Conservation (phyloP, 2,113 vertebrate genomes). For the Malurus cyaneus region DNA sequence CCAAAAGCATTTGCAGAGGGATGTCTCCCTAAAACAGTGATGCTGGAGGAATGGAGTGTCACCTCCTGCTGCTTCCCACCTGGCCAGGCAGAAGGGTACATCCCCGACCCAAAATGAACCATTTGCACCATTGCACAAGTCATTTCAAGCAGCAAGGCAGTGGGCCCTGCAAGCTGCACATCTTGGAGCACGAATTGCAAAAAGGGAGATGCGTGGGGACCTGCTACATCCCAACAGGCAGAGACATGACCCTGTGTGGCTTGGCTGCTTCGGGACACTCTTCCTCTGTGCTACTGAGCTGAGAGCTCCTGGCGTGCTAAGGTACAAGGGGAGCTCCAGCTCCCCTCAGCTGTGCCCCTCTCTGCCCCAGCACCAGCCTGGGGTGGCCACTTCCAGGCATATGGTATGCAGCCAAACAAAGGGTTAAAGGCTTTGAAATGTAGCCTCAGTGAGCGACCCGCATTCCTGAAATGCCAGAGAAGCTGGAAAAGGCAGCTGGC, state of each 20-base stretch:
- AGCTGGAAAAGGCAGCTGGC: constrained; percentile 38
- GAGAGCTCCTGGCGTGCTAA: not conserved
- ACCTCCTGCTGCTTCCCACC: not conserved
- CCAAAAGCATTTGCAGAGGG: not conserved
- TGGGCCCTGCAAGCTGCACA: not conserved
- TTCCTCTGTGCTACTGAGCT: not conserved
- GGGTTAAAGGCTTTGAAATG: constrained; percentile 36
- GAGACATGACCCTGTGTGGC: not conserved
- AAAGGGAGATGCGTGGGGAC: accelerated
- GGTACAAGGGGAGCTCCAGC: not conserved
- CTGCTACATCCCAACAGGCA: accelerated
- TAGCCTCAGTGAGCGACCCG: not conserved
- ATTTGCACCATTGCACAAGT: not conserved
- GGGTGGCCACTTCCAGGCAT: not conserved
- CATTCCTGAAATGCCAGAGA: constrained; percentile 53
- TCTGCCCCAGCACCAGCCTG: not conserved
- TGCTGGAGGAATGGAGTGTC: not conserved
- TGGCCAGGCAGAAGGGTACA: accelerated
- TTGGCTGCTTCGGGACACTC: not conserved
- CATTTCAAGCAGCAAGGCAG: not conserved
- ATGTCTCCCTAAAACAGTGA: not conserved
- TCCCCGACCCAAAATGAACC: not conserved
- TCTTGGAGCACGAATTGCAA: not conserved
- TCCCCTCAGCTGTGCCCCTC: not conserved
- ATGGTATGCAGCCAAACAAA: not conserved